These are phyloP conservation scores for Daktulosphaira vitifoliae DNA, from an alignment of 1,140 invertebrate species.

Conservation along the genomic window DNA sequence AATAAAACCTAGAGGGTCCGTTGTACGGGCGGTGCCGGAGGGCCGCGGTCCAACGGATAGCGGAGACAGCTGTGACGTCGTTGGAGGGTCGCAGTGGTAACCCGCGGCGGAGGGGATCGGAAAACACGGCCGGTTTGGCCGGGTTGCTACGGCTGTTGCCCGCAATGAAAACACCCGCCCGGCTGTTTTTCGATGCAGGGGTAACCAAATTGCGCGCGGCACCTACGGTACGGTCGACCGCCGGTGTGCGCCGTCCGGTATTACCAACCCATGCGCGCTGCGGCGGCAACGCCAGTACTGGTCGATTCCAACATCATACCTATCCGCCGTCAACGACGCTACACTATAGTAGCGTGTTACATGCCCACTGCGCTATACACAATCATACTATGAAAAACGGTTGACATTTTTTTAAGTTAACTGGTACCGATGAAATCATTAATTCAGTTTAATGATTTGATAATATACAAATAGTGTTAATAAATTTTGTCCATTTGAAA, in stretches of 20 bases:
- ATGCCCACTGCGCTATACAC: no score
- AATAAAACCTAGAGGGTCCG: not conserved
- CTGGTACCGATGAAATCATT: no score
- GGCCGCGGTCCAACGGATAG: not conserved
- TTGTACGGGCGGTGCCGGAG: not conserved
- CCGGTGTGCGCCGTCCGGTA: slow-evolving; percentile 4
- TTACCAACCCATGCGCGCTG: not conserved
- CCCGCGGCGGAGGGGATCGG: not conserved
- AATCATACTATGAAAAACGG: no score
- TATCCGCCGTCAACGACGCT: no score
- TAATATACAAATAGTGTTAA: no score
- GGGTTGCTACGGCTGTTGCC: slow-evolving; percentile 25
- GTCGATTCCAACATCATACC: no score
- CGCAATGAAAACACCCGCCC: slow-evolving; percentile 23
- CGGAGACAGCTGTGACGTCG: not conserved
- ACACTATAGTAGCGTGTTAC: no score
- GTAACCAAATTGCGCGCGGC: not conserved
- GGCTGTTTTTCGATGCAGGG: not conserved
- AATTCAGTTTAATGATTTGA: no score
- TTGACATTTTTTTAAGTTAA: no score
- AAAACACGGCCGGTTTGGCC: slow-evolving; percentile 29
- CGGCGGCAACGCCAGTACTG: not conserved
- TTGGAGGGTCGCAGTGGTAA: not conserved
- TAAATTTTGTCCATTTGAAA: no score
- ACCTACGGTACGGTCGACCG: not conserved